Base-by-base conservation (phyloP, 2,888 invertebrate species). In the Heliconius cydno region DNA sequence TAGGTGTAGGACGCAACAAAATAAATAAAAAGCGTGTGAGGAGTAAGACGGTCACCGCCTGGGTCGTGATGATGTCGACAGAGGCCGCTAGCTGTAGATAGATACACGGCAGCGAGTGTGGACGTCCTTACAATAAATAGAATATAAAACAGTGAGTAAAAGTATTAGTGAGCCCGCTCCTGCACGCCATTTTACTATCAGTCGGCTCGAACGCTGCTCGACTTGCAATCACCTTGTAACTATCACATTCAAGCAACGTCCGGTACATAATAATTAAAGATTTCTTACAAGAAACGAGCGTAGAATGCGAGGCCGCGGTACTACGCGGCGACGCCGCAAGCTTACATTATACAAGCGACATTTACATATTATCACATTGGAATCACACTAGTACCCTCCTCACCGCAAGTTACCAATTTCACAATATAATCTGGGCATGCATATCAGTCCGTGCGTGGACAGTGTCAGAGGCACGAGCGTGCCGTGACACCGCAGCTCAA, bases 371-470 rank as follows among this genome's bases (percentile, higher is more conserved):
- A 83, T 84, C 82, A 84, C 84, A 85, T 81, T 83, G 80, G 80
- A 83, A 84, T 84, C 82, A 83, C 79, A 82, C 84, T 83, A 84
- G 82, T 80, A 83, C 83, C 84, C 84, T 82, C 80, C 82, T 84
- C 82, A 84, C 85, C 84, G 82, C 76, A 80, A 82, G 84, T 86
- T 82, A 83, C 82, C 80, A 80, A 78, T 79, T 80, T 79, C 74
- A 84, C 82, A 84, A 81, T 84, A 83, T 85, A 88, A 90, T 92
- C 91, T 90, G 91, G 91, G 91, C 92, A 92, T 92, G 92, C 92
- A 92, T 90, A 88, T 88, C 85, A 86, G 84, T 85, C 85, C 84
- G 86, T 85, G 83, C 85, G 77, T 80, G 81, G 82, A 71, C 72
- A 73, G 57, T 73, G 57, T 72, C 73, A 60, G 57, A 52, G 52